Evolutionary conservation across 2,888 invertebrate genomes (phyloP).

Genomic region (Trissonchulus latispiculum): DNA sequence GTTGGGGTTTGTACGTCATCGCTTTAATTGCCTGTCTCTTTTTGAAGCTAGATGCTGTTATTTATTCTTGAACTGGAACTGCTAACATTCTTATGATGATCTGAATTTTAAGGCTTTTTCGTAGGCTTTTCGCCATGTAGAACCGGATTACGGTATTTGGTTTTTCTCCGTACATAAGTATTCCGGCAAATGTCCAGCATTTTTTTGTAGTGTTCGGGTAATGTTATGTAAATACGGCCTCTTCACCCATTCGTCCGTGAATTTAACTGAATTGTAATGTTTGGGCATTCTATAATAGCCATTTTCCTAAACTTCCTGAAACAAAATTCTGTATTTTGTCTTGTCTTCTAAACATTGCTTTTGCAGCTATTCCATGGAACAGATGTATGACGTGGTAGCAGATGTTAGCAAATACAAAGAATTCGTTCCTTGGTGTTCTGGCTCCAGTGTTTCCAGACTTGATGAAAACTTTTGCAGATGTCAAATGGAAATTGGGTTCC

Average conservation of each 20-base stretch:
- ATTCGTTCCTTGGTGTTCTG: slow-evolving; percentile 87
- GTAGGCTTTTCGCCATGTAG: too few species aligned
- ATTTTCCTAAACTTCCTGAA: too few species aligned
- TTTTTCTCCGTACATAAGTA: too few species aligned
- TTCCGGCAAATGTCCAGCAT: background rate
- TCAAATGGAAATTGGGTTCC: slow-evolving; percentile 53
- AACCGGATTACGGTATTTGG: too few species aligned
- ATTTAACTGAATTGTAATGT: background rate
- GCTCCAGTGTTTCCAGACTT: slow-evolving; percentile 59
- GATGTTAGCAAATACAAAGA: slow-evolving; percentile 73
- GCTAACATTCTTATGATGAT: background rate
- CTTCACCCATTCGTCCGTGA: background rate
- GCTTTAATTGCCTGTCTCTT: too few species aligned
- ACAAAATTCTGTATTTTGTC: too few species aligned
- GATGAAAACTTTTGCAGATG: slow-evolving; percentile 58
- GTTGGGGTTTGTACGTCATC: background rate
- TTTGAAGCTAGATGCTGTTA: background rate
- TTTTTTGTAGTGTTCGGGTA: too few species aligned
- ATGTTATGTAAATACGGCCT: too few species aligned
- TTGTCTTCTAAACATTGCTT: background rate
- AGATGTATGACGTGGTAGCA: slow-evolving; percentile 81
- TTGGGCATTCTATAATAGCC: background rate
- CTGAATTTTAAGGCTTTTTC: too few species aligned
- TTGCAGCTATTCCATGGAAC: slow-evolving; percentile 75
- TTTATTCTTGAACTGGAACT: background rate